These are phyloP conservation scores for Brachymystax lenok DNA, from an alignment of 2,797 vertebrate species.

Conservation along the genomic window DNA sequence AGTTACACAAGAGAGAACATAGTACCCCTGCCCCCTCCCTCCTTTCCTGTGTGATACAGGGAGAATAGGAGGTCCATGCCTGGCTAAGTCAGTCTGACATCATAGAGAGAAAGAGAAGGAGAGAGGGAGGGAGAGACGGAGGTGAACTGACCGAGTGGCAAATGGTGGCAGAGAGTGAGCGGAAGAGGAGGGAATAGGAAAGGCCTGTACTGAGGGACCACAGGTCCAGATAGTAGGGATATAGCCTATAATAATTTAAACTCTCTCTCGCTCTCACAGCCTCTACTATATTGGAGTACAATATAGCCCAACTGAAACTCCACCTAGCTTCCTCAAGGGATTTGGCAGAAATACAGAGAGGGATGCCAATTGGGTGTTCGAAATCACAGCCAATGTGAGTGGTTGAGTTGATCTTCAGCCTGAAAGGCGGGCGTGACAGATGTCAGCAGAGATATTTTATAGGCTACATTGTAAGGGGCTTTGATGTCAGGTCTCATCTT, in stretches of 20 bases:
- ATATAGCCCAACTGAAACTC: not conserved
- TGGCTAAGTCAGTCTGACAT: not conserved
- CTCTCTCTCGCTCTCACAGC: not conserved
- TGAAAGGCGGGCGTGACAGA: not conserved
- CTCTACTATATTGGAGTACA: not conserved
- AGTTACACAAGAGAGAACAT: constrained; percentile 58
- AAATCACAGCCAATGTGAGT: not conserved
- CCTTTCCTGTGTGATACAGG: not conserved
- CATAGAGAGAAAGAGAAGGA: not conserved
- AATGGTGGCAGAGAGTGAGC: not conserved
- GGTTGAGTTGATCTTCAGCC: not conserved
- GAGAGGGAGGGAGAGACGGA: not conserved
- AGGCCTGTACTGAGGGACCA: not conserved
- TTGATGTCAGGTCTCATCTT: not conserved
- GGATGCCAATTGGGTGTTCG: not conserved
- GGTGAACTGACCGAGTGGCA: not conserved
- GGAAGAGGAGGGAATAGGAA: constrained; percentile 5
- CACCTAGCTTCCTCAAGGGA: not conserved
- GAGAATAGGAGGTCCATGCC: not conserved
- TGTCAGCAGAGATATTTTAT: not conserved
- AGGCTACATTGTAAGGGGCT: not conserved
- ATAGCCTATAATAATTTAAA: not conserved
- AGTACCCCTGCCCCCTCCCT: not conserved
- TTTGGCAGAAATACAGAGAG: not conserved
- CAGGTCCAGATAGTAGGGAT: not conserved